These are phyloP conservation scores for Leucoraja erinaceus DNA, from an alignment of 2,113 vertebrate genomes.

Conservation along the genomic window DNA sequence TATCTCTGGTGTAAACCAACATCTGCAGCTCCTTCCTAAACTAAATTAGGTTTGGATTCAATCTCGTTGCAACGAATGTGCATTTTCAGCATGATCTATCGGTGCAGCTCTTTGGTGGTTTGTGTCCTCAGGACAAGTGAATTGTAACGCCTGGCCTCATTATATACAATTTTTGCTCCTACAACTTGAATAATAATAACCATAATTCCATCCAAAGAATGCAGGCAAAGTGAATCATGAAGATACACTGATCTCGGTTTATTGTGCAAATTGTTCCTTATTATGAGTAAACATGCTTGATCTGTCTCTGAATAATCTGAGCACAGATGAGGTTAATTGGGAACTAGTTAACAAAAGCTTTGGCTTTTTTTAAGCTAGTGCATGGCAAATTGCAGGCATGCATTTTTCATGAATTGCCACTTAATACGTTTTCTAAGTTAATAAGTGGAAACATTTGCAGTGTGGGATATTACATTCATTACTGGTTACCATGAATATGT, in stretches of 20 bases:
- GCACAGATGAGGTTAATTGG: conserved; percentile 26
- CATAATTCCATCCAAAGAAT: background rate
- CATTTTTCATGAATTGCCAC: conserved; percentile 25
- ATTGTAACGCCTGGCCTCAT: background rate
- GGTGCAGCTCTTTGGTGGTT: background rate
- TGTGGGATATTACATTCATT: background rate
- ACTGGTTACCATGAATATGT: background rate
- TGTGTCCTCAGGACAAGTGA: background rate
- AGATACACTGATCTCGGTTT: background rate
- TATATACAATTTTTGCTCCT: background rate
- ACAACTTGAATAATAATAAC: background rate
- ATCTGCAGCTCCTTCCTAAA: no score
- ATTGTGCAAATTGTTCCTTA: conserved; percentile 23
- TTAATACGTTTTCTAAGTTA: conserved; percentile 1
- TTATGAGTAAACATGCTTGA: conserved; percentile 17
- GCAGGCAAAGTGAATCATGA: background rate
- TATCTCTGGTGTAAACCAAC: no score
- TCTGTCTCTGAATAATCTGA: conserved; percentile 7
- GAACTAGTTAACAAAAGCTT: conserved; percentile 22
- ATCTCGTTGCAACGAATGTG: background rate
- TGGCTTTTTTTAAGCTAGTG: background rate
- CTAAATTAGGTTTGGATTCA: no score
- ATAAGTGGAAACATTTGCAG: background rate
- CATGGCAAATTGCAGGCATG: background rate
- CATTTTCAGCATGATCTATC: background rate